Evolutionary conservation across 2,113 vertebrate genomes (phyloP).

Genomic region (Platycercus adscitus): DNA sequence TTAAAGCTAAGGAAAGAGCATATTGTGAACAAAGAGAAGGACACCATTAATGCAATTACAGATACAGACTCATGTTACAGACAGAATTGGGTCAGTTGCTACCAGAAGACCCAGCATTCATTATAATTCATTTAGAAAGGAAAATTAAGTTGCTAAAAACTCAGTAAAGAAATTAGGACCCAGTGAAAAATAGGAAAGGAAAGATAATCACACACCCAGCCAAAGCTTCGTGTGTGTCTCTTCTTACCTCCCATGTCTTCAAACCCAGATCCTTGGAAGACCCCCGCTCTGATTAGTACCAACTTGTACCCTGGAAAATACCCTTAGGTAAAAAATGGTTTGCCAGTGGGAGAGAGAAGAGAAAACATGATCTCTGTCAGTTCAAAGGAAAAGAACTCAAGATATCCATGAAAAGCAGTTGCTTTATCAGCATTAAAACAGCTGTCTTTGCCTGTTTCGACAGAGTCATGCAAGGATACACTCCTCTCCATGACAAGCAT

Average conservation of each 20-base stretch:
- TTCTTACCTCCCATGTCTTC: not conserved
- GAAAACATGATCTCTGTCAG: not conserved
- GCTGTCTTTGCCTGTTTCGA: fast-evolving
- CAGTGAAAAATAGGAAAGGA: not conserved
- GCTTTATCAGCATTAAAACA: not conserved
- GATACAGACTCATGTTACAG: not conserved
- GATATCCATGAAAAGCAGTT: not conserved
- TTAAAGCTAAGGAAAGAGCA: not conserved
- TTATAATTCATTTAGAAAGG: slow-evolving; percentile 21
- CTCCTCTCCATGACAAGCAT: not conserved
- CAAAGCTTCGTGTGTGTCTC: not conserved
- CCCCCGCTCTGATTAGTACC: not conserved
- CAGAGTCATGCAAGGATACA: not conserved
- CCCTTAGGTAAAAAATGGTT: not conserved
- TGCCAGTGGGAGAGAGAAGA: not conserved
- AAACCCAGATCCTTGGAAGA: not conserved
- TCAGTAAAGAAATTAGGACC: not conserved
- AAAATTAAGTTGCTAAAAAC: not conserved
- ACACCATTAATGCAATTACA: slow-evolving; percentile 50
- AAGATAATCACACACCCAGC: not conserved
- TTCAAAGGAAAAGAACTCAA: not conserved
- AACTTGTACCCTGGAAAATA: not conserved
- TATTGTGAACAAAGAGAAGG: slow-evolving; percentile 2
- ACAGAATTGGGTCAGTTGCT: slow-evolving; percentile 45
- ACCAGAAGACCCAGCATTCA: not conserved